Conservation (phyloP, 2,113 vertebrate species). For the Thalassoma bifasciatum region DNA sequence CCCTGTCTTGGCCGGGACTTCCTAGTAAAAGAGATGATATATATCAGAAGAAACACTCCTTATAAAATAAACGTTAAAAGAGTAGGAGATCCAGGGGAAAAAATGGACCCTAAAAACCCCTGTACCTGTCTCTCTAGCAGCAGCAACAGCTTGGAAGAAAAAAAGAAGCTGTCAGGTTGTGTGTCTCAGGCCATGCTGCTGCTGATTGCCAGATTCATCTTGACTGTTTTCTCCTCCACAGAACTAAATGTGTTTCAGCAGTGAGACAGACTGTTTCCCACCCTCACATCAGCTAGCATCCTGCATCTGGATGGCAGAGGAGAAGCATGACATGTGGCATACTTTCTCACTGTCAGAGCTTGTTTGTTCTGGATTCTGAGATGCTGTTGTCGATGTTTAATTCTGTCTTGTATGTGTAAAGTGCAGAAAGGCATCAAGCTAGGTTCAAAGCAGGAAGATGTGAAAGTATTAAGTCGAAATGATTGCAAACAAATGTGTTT, state of each 20-base stretch:
- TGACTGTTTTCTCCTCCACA: slow-evolving; percentile 49
- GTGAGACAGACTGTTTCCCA: slow-evolving; percentile 46
- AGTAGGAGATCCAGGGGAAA: no score
- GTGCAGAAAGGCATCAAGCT: not conserved
- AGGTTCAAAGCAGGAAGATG: not conserved
- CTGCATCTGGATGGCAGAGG: slow-evolving; percentile 50
- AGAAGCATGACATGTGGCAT: slow-evolving; percentile 41
- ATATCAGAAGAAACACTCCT: no score
- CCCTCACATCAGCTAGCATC: slow-evolving; percentile 60
- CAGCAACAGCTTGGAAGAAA: slow-evolving; percentile 11
- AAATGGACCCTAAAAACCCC: not conserved
- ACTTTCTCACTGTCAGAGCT: slow-evolving; percentile 15
- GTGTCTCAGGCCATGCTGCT: slow-evolving; percentile 24
- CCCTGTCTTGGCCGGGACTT: no score
- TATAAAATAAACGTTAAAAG: no score
- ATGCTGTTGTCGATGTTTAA: not conserved
- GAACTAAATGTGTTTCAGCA: slow-evolving; percentile 48
- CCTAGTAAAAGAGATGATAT: no score
- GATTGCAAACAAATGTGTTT: not conserved
- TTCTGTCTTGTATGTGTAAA: not conserved
- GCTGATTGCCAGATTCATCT: slow-evolving; percentile 54
- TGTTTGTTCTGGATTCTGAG: not conserved
- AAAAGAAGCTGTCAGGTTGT: slow-evolving; percentile 26
- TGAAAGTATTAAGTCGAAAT: not conserved
- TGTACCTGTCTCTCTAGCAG: slow-evolving; percentile 14